Evolutionary conservation across 2,113 vertebrate genomes (phyloP).

Genomic region (Condylura cristata): DNA sequence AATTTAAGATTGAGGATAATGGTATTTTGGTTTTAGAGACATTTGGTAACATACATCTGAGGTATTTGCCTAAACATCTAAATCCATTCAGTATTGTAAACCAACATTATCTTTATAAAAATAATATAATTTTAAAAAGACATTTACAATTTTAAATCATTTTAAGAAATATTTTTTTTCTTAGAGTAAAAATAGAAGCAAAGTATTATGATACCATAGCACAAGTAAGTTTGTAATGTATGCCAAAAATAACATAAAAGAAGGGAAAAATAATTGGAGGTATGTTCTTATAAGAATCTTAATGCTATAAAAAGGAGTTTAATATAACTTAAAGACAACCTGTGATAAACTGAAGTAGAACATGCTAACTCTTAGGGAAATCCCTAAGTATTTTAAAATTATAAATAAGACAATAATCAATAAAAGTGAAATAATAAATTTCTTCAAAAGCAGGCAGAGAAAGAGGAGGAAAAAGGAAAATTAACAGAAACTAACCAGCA

Average conservation of each 20-base stretch:
- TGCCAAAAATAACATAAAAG: conserved; percentile 24
- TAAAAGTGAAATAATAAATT: not conserved
- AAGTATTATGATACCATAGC: not conserved
- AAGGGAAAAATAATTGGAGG: not conserved
- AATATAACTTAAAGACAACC: not conserved
- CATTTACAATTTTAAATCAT: not conserved
- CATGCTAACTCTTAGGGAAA: not conserved
- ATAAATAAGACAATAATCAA: not conserved
- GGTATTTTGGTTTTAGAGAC: too few relatives aligned
- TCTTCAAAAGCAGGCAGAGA: not conserved
- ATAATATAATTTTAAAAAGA: too few relatives aligned
- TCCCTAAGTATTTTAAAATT: not conserved
- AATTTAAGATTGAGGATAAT: not conserved
- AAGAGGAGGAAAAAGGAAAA: not conserved
- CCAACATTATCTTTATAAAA: too few relatives aligned
- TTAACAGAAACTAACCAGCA: not conserved
- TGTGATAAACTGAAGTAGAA: not conserved
- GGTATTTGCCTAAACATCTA: too few relatives aligned
- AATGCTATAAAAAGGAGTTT: not conserved
- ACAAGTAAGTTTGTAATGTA: not conserved
- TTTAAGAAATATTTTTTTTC: not conserved
- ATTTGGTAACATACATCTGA: too few relatives aligned
- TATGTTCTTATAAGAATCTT: not conserved
- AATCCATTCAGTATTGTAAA: too few relatives aligned
- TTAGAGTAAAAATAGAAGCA: conserved; percentile 1